These are phyloP conservation scores for Hippopotamus amphibius DNA, from an alignment of 2,113 vertebrate species.

Conservation along the genomic window DNA sequence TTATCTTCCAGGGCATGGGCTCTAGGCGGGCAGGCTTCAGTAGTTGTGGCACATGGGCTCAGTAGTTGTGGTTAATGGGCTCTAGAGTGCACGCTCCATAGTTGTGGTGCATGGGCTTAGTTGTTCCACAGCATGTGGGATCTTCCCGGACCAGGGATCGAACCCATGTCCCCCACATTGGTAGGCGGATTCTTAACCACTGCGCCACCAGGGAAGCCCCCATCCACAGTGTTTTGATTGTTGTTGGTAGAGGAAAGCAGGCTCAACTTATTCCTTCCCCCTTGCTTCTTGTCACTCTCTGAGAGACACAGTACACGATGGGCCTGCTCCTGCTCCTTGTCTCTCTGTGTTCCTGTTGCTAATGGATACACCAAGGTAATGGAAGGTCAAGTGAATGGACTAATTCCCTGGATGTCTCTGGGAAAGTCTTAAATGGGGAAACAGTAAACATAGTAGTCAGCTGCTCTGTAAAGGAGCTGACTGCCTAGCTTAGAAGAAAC, in stretches of 20 bases:
- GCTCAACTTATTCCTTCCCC: not conserved
- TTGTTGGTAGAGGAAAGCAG: not conserved
- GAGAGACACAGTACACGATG: not conserved
- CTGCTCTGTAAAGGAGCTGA: not conserved
- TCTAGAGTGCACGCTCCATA: too few relatives aligned
- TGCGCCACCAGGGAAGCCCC: too few relatives aligned
- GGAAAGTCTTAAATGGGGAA: not conserved
- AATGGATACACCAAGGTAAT: not conserved
- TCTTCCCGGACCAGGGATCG: too few relatives aligned
- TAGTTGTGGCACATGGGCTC: too few relatives aligned
- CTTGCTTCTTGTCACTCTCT: not conserved
- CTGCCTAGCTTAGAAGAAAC: not conserved
- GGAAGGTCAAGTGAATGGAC: not conserved
- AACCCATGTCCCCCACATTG: too few relatives aligned
- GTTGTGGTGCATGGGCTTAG: too few relatives aligned
- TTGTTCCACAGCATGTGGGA: too few relatives aligned
- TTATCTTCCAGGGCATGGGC: too few relatives aligned
- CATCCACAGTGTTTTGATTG: not conserved
- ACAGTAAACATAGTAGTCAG: not conserved
- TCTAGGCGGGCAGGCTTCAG: too few relatives aligned
- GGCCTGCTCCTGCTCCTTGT: not conserved
- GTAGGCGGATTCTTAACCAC: too few relatives aligned
- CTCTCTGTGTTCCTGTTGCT: not conserved
- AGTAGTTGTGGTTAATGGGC: too few relatives aligned
- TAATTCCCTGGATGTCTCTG: not conserved